Evolutionary conservation across 2,797 vertebrate species (phyloP).

Genomic region (Tangara arthus): DNA sequence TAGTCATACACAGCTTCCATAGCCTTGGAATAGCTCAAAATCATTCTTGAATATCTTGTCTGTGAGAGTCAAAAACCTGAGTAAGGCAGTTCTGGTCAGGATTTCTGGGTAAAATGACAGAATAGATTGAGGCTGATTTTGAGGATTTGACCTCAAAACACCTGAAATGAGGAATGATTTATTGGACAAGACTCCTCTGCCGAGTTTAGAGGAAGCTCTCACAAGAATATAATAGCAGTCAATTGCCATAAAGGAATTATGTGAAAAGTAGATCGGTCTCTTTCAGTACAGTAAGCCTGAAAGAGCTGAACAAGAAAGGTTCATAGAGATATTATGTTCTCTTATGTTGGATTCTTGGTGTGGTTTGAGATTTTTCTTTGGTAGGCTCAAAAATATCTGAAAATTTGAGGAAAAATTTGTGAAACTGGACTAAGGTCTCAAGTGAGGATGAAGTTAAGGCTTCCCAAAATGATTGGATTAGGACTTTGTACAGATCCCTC

Average conservation of each 20-base stretch:
- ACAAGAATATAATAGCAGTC: background rate
- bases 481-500: background rate
- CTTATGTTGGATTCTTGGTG: background rate
- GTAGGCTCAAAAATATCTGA: background rate
- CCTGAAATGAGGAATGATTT: slow-evolving; percentile 22
- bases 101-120: slow-evolving; percentile 29
- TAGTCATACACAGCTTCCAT: background rate
- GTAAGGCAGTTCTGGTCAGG: background rate
- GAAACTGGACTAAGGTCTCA: background rate
- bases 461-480: background rate
- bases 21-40: background rate
- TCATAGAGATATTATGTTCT: background rate
- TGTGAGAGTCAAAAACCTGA: background rate
- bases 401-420: background rate
- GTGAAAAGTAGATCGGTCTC: background rate
- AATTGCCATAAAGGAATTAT: background rate
- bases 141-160: slow-evolving; percentile 12
- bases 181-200: background rate
- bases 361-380: background rate
- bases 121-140: slow-evolving; percentile 2
- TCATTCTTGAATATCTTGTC: background rate
- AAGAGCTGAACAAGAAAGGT: background rate
- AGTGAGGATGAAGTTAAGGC: background rate
- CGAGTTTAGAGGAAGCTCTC: background rate
- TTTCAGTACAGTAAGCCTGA: background rate